A percentile compares a stretch with the other conserved stretches of the same genome.
phyloP scores from a whole-genome alignment of 2,797 vertebrate species.

The Crax fasciolata region DNA sequence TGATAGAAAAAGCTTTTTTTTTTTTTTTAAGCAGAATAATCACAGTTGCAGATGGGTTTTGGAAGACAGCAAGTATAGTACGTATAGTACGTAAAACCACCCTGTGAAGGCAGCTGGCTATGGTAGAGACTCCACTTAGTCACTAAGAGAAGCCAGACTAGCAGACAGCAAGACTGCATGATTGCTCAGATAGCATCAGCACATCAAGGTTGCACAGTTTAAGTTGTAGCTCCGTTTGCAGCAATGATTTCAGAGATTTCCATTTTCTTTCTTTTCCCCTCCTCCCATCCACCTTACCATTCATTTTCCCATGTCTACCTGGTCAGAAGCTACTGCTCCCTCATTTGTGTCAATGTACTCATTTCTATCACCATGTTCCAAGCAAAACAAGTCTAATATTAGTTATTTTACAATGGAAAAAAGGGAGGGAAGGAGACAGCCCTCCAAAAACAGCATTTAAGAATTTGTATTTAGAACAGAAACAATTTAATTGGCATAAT shows the following conservation, averaged over 20 bases:
- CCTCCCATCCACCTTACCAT: not conserved
- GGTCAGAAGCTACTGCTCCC: not conserved
- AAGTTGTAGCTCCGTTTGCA: not conserved
- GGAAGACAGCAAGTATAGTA: not conserved
- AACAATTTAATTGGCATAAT: not conserved
- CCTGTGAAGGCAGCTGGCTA: not conserved
- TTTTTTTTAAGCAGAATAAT: slow-evolving; percentile 18
- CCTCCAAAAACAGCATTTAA: not conserved
- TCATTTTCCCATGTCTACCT: not conserved
- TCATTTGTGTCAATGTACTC: not conserved
- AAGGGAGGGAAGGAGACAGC: not conserved
- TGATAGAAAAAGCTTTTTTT: not conserved
- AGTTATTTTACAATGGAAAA: not conserved
- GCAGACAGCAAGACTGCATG: not conserved
- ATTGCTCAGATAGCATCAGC: not conserved
- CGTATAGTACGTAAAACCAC: not conserved
- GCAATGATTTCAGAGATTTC: not conserved
- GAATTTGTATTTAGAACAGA: not conserved
- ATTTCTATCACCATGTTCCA: not conserved
- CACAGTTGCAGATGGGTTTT: slow-evolving; percentile 22
- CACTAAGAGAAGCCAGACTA: not conserved
- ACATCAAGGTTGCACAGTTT: not conserved
- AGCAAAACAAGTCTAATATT: not conserved
- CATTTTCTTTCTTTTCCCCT: not conserved
- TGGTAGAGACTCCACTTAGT: not conserved